Base-by-base conservation (phyloP, 1,140 invertebrate genomes). In the Rhynchophorus ferrugineus region DNA sequence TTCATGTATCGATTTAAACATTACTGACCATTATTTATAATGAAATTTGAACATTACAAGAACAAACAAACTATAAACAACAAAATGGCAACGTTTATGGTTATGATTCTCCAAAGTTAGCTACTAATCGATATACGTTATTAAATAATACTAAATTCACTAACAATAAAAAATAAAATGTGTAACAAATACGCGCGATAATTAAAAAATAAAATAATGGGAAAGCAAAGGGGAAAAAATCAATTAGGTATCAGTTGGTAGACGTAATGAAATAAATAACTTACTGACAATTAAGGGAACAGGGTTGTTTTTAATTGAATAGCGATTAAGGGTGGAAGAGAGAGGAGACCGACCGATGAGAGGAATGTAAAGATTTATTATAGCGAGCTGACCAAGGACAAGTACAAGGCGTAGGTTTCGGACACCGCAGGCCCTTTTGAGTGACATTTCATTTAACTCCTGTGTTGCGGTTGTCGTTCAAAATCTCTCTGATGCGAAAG, bases 361-460 rank as follows among this genome's bases (percentile, higher is more conserved):
- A 38, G 53, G 58, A 59, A 59, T 59, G 22, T 38, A 48, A 44
- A 56, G 66, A 68, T 68, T 68, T 68, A 68, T 68, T 66, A 61
- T 61, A 61, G 49, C 49, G 54, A 49, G 63, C 60, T 63, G 63
- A 61, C 55, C 59, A 61, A 59, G 49, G 61, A 68, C 66, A 68
- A 63, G 63, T 49, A 64, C 61, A 64, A 64, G 64, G 64, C 66
- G 62, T 64, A 46, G 49, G 58, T 57, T 41, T 36, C 44, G 57
- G 58, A 58, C 49, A 61, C 58, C 56, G 53, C 55, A 57, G 51
- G 57, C 64, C 59, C 62, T 63, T 65, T 64, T 68, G 66, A 68
- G 58, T 66, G 66, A 68, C 66, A 60, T 68, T 68, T 68, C 66
- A 68, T 68, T 68, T 68, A 68, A 68, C 62, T 68, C 62, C 60